These are phyloP conservation scores for Chesias legatella DNA, from an alignment of 2,888 invertebrate genomes.

Conservation along the genomic window DNA sequence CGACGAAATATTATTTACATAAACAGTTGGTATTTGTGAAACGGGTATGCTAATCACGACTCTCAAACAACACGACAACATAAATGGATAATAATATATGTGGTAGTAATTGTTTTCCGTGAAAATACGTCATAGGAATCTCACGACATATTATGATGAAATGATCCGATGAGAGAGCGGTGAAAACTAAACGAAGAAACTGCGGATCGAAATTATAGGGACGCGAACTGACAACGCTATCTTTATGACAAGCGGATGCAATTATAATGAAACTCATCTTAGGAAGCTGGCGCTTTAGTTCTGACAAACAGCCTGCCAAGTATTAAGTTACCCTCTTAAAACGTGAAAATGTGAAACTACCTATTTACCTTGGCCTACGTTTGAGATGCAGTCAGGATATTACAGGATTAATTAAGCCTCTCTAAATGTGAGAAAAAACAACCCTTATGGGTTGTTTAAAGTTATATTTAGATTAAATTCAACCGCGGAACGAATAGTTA, in stretches of 20 bases:
- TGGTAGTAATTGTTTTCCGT: conserved; percentile 45
- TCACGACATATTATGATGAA: conserved; percentile 18
- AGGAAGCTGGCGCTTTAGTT: no score
- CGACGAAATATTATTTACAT: not conserved
- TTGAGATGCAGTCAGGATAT: no score
- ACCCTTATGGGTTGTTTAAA: no score
- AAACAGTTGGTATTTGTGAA: not conserved
- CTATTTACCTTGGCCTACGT: no score
- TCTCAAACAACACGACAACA: conserved; percentile 16
- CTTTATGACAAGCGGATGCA: conserved; percentile 23
- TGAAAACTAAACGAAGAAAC: conserved; percentile 28
- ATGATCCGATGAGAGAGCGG: no score
- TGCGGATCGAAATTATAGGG: conserved; percentile 39
- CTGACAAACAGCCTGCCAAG: no score
- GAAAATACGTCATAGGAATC: conserved; percentile 33
- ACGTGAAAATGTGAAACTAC: no score
- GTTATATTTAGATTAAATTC: no score
- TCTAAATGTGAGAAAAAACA: no score
- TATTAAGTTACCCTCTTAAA: no score
- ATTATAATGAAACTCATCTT: conserved; percentile 36
- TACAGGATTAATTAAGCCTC: no score
- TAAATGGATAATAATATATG: conserved; percentile 30
- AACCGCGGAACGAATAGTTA: no score
- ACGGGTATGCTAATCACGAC: not conserved
- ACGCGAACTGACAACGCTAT: conserved; percentile 43